Evolutionary conservation across 64 coral and sea anemone genomes (phyloP).

Genomic region (Montipora sp.): DNA sequence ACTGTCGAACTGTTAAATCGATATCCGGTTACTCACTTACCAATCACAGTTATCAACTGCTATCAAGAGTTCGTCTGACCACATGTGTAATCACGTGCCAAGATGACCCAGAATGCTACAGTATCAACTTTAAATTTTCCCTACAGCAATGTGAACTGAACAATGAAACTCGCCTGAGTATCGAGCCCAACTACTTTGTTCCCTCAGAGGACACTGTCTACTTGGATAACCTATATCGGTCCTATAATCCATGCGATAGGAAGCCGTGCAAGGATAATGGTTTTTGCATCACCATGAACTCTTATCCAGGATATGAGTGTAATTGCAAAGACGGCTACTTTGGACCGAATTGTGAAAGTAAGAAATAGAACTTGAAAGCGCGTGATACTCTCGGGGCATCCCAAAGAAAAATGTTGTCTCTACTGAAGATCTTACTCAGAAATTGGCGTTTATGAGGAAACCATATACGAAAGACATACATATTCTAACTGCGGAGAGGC

Average conservation of each 20-base stretch:
- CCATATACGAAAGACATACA: too few relatives aligned
- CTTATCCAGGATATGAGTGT: slow-evolving; percentile 49
- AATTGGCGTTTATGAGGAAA: too few relatives aligned
- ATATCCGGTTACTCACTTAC: slow-evolving; percentile 67
- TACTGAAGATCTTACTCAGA: background rate
- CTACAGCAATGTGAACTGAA: slow-evolving; percentile 31
- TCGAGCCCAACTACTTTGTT: slow-evolving; percentile 37
- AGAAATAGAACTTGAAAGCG: background rate
- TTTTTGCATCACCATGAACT: slow-evolving; percentile 14
- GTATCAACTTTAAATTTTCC: slow-evolving; percentile 74
- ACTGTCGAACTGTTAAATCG: slow-evolving; percentile 54
- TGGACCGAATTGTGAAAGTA: slow-evolving; percentile 46
- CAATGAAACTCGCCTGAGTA: slow-evolving; percentile 32
- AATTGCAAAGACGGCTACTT: slow-evolving; percentile 26
- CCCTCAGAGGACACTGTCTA: slow-evolving; percentile 9
- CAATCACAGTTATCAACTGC: slow-evolving; percentile 35
- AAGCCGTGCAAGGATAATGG: slow-evolving; percentile 34
- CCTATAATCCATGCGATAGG: slow-evolving; percentile 33
- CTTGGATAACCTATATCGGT: slow-evolving; percentile 46
- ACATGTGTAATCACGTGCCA: slow-evolving; percentile 71
- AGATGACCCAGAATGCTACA: slow-evolving; percentile 71
- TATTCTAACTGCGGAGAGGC: too few relatives aligned
- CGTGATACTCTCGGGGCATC: background rate
- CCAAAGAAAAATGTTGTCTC: background rate
- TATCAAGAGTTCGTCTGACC: slow-evolving; percentile 25